These are phyloP conservation scores for Apotomis betuletana DNA, from an alignment of 2,888 invertebrate genomes.

Conservation along the genomic window DNA sequence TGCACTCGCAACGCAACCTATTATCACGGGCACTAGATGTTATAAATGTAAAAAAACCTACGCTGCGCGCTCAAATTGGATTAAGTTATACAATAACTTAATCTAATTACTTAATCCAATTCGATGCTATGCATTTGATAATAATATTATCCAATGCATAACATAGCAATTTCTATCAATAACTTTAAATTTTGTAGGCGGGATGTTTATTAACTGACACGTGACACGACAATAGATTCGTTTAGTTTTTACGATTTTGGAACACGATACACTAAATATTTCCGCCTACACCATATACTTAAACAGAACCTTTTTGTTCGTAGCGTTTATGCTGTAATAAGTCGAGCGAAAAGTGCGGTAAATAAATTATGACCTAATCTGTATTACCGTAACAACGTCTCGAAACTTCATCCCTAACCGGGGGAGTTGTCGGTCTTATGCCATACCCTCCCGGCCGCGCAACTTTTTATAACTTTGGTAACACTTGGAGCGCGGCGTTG, in stretches of 20 bases:
- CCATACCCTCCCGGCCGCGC: conserved; percentile 52
- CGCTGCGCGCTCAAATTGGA: neutral
- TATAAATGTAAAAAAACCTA: neutral
- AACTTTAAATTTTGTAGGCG: conserved; percentile 28
- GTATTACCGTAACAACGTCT: conserved; percentile 59
- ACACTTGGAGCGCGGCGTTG: conserved; percentile 55
- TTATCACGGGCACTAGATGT: neutral
- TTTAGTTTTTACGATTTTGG: conserved; percentile 16
- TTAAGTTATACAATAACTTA: conserved; percentile 23
- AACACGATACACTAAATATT: conserved; percentile 3
- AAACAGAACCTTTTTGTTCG: neutral
- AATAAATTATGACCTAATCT: conserved; percentile 73
- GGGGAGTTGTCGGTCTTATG: conserved; percentile 55
- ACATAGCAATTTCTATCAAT: conserved; percentile 18
- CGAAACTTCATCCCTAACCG: conserved; percentile 55
- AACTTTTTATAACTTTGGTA: conserved; percentile 66
- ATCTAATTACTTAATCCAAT: no score
- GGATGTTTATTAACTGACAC: conserved; percentile 29
- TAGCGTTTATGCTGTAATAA: conserved; percentile 11
- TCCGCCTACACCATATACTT: neutral
- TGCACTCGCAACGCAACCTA: neutral
- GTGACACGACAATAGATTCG: conserved; percentile 27
- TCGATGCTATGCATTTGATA: no score
- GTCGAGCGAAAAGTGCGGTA: conserved; percentile 32
- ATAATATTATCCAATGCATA: conserved; percentile 13